Evolutionary conservation across 2,797 vertebrate genomes (phyloP).

Genomic region (Xenops minutus): DNA sequence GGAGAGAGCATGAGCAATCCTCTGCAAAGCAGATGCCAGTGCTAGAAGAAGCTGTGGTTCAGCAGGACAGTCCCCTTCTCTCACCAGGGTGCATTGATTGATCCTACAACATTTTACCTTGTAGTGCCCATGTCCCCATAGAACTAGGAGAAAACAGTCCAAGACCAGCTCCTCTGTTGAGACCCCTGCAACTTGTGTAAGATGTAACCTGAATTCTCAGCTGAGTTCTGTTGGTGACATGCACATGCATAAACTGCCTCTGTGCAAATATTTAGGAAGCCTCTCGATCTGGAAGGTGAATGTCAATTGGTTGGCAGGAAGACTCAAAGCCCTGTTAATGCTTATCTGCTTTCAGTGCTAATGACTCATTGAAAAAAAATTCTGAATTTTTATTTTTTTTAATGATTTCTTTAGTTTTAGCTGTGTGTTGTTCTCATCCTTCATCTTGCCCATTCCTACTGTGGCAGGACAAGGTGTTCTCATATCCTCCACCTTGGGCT

Average conservation of each 20-base stretch:
- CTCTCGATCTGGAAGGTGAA: background rate
- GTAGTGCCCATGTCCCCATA: rapidly evolving
- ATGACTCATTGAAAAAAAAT: background rate
- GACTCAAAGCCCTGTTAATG: background rate
- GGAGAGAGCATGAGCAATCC: background rate
- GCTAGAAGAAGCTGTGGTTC: background rate
- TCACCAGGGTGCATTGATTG: rapidly evolving
- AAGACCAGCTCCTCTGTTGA: background rate
- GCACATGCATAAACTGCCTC: background rate
- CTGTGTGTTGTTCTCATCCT: background rate
- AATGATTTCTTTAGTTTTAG: background rate
- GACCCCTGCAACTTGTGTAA: background rate
- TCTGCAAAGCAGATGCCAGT: background rate
- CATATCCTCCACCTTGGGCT: background rate
- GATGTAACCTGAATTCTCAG: background rate
- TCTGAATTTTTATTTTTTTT: background rate
- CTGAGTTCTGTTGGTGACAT: background rate
- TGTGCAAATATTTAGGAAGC: background rate
- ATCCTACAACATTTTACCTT: background rate
- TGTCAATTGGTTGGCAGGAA: background rate
- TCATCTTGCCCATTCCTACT: background rate
- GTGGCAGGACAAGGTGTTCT: background rate
- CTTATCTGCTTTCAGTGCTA: background rate
- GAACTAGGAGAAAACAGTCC: background rate
- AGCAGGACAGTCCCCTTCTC: background rate